Evolutionary conservation across 2,888 invertebrate genomes (phyloP), one percentile per base, ranked within the genome.

Genomic region (Idaea aversata): DNA sequence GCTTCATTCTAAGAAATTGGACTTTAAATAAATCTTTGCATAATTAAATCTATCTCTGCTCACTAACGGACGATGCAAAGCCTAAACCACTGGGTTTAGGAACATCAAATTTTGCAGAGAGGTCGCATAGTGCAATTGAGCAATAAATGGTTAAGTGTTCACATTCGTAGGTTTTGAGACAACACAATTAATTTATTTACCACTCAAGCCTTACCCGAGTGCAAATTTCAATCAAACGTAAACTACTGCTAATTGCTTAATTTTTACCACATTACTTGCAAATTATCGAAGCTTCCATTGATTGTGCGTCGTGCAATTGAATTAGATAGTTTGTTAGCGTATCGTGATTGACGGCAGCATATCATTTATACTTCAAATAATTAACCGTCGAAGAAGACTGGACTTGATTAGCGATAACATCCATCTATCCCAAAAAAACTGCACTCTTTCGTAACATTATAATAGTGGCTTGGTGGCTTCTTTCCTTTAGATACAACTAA

Each of bases 281-380:
- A 47, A 6, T 47, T 13, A 47, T 13, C 47, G 7, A 47, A 47
- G 47, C 47, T 13, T 47, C 13, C 7, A 47, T 47, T 13, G 47
- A 13, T 13, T 47, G 47, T 3, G 7, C 6, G 13, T 47, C 47
- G 10, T 47, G 3, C 47, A 86, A 88, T 80, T 84, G 84, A 83
- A 86, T 87, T 85, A 86, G 79, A 84, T 80, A 83, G 84, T 86
- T 85, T 85, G 82, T 81, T 81, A 75, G 67, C 65, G 71, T 76
- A 75, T 78, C 76, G 80, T 76, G 78, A 75, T 76, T 74, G 72
- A 70, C 65, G 67, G 68, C 75, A 70, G 78, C 75, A 75, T 79
- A 80, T 76, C 78, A 77, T 81, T 80, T 81, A 81, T 79, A 76
- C 65, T 74, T 72, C 79, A 80, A 77, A 76, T 73, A 75, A 81